Conservation (phyloP, 1,140 invertebrate genomes). For the Polypedilum vanderplanki region DNA sequence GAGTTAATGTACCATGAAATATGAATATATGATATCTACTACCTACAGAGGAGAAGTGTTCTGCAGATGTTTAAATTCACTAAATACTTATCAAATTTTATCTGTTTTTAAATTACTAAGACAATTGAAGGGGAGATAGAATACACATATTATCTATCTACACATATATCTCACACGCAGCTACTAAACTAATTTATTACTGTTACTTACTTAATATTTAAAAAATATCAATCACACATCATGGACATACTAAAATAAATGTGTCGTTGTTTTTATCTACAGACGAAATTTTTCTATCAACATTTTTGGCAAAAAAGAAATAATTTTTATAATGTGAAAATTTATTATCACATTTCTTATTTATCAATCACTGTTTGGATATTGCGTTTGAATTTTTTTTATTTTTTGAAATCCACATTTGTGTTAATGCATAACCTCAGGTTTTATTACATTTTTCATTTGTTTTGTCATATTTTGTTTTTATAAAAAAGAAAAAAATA, state of each 20-base stretch:
- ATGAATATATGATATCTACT: not conserved
- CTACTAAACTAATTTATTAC: constrained; percentile 14
- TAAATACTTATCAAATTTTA: not conserved
- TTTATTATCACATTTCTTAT: not conserved
- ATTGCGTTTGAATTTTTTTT: not conserved
- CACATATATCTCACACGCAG: not conserved
- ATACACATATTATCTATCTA: not conserved
- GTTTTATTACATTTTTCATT: not conserved
- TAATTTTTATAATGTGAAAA: not conserved
- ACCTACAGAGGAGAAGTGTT: not conserved
- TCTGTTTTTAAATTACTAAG: not conserved
- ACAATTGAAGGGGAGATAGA: not conserved
- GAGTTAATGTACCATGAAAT: constrained; percentile 17
- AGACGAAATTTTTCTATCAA: not conserved
- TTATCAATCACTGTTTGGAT: constrained; percentile 1
- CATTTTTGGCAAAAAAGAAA: too few species aligned
- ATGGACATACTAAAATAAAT: not conserved
- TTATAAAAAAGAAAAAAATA: not conserved
- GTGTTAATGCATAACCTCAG: constrained; percentile 24
- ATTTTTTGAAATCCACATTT: not conserved
- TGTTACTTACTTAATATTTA: constrained; percentile 8
- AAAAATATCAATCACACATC: not conserved
- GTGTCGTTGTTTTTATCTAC: not conserved
- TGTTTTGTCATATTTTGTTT: too few species aligned
- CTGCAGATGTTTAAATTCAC: not conserved